These are phyloP conservation scores for Neodiprion lecontei DNA, from an alignment of 1,140 invertebrate species.

Conservation along the genomic window DNA sequence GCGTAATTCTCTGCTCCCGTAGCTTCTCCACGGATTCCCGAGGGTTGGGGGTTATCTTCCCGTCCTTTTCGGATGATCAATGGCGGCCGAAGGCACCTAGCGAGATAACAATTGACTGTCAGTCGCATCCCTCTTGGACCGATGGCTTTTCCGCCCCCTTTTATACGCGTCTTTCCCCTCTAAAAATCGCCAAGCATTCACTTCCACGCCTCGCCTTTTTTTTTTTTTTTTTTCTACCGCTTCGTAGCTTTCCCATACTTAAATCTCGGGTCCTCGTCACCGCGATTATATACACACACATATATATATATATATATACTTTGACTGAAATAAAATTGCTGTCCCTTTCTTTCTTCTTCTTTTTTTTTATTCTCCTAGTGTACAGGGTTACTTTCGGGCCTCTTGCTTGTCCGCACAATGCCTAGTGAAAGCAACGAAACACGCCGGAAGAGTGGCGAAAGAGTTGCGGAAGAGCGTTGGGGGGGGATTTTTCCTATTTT, in stretches of 20 bases:
- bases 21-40: not conserved
- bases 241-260: not conserved
- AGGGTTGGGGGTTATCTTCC: not conserved
- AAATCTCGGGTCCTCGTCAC: not conserved
- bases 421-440: no score
- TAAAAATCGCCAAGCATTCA: not conserved
- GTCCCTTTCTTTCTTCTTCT: no score
- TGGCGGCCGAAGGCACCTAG: conserved; percentile 23
- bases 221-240: not conserved
- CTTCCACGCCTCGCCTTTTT: not conserved
- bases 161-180: not conserved
- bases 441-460: not conserved
- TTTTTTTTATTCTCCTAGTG: no score
- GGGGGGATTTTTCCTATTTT: not conserved
- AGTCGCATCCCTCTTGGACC: conserved; percentile 32
- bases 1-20: not conserved
- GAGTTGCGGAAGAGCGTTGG: not conserved
- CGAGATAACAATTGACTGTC: conserved; percentile 34
- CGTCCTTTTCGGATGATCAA: conserved; percentile 26
- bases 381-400: no score
- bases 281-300: not conserved
- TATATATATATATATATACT: no score
- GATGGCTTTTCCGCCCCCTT: conserved; percentile 24
- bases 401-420: no score
- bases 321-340: no score